Conservation (phyloP, 2,797 vertebrate genomes). For the Coregonus ussuriensis region DNA sequence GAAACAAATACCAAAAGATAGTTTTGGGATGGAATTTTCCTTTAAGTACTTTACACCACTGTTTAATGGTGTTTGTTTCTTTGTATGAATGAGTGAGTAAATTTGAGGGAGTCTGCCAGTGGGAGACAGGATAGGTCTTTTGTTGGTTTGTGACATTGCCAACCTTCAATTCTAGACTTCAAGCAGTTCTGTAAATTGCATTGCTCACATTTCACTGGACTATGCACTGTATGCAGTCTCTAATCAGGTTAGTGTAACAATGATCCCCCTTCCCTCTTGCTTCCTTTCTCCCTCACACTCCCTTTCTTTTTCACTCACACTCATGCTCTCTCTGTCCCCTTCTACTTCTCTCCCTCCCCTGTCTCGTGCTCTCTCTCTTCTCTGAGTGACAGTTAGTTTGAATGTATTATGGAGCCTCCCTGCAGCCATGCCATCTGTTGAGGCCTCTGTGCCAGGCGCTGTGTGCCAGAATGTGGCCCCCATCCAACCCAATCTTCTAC, state of each 20-base stretch:
- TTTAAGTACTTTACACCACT: too few relatives aligned
- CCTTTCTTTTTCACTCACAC: background rate
- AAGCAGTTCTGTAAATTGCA: background rate
- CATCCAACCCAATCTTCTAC: conserved; percentile 61
- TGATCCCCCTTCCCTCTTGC: background rate
- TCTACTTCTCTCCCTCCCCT: background rate
- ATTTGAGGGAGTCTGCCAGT: background rate
- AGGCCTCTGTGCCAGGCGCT: conserved; percentile 63
- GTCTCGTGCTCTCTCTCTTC: conserved; percentile 13
- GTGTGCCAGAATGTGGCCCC: conserved; percentile 62
- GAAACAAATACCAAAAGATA: too few relatives aligned
- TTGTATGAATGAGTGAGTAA: background rate
- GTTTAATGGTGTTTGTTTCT: background rate
- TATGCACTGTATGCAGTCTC: background rate
- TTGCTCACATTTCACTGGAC: background rate
- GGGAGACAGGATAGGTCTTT: background rate
- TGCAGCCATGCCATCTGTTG: conserved; percentile 73
- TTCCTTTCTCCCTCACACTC: background rate
- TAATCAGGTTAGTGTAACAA: background rate
- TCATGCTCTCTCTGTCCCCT: background rate
- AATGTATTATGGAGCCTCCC: conserved; percentile 59
- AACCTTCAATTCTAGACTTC: background rate
- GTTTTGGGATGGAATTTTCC: too few relatives aligned
- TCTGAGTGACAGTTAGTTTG: conserved; percentile 43
- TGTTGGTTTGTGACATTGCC: background rate